Conservation (phyloP, 1,140 invertebrate genomes). For the Eupristina koningsbergeri region DNA sequence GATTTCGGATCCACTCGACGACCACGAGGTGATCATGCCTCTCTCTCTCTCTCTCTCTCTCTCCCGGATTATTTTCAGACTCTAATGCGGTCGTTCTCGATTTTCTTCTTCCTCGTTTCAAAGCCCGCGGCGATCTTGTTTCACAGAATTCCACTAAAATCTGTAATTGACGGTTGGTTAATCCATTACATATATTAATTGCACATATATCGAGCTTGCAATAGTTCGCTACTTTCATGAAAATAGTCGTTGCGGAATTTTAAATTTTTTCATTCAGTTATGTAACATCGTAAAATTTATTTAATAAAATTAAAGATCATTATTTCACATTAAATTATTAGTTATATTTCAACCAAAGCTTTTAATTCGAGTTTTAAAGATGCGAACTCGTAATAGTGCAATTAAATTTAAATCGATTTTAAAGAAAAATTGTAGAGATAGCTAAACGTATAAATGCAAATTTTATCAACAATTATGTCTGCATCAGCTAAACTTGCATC, state of each 20-base stretch:
- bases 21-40: not conserved
- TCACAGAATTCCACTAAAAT: not conserved
- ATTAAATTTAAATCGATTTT: not conserved
- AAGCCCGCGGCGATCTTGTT: not conserved
- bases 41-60: not conserved
- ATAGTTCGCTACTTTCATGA: too few relatives aligned
- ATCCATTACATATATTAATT: not conserved
- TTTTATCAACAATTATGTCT: not conserved
- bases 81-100: not conserved
- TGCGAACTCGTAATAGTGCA: not conserved
- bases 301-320: not conserved
- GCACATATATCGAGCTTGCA: too few relatives aligned
- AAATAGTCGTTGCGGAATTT: not conserved
- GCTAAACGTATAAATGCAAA: constrained; percentile 34
- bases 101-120: not conserved
- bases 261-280: too few relatives aligned
- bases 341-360: not conserved
- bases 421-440: not conserved
- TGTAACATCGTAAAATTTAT: not conserved
- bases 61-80: not conserved
- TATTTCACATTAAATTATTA: not conserved
- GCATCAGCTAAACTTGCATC: constrained; percentile 25
- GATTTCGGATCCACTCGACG: not conserved
- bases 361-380: not conserved
- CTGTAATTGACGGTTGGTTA: not conserved